Conservation (phyloP, 2,888 invertebrate species). For the Trachelus tabidus region DNA sequence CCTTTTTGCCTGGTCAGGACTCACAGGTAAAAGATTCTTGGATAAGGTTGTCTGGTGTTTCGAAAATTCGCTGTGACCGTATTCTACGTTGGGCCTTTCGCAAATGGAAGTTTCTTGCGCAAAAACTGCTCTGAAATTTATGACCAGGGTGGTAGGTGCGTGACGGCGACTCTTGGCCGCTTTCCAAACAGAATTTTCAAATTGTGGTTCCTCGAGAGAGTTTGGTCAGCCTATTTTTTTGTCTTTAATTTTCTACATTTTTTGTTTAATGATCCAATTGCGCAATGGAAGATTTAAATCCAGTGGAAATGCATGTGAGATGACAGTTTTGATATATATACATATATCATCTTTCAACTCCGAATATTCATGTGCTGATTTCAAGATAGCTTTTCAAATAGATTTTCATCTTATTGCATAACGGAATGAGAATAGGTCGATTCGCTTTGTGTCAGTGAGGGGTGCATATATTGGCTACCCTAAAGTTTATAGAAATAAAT, state of each 20-base stretch:
- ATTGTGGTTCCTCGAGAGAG: background rate
- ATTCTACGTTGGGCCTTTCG: background rate
- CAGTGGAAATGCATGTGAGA: background rate
- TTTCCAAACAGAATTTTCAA: background rate
- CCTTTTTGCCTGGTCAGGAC: background rate
- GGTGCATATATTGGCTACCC: background rate
- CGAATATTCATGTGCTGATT: background rate
- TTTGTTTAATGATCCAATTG: background rate
- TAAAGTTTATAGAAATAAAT: conserved; percentile 28
- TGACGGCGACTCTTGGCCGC: background rate
- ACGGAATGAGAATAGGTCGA: background rate
- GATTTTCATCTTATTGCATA: background rate
- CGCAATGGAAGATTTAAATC: background rate
- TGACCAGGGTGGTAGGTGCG: background rate
- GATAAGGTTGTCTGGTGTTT: background rate
- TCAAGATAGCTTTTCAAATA: background rate
- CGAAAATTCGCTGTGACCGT: background rate
- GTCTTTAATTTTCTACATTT: background rate
- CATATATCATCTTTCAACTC: background rate
- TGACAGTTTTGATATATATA: background rate
- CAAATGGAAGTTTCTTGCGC: background rate
- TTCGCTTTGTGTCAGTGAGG: background rate
- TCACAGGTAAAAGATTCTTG: background rate
- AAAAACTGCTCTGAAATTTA: background rate
- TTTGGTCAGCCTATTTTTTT: background rate